Conservation (phyloP, 2,888 invertebrate genomes). For the Catocala fraxini region DNA sequence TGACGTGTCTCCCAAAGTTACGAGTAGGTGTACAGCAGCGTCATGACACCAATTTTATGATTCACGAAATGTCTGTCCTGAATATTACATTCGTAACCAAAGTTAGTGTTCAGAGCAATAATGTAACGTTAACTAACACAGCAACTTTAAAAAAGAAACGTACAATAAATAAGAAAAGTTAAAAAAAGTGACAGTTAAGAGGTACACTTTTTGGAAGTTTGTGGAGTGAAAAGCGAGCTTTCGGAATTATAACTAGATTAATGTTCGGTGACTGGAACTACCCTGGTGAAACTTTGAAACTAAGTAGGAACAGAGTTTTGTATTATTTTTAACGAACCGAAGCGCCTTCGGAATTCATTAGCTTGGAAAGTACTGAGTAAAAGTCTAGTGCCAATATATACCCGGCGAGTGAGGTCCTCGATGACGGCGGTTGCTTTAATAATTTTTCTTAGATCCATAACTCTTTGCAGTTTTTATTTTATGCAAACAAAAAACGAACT, state of each 20-base stretch:
- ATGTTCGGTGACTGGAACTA: conserved; percentile 82
- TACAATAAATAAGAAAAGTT: conserved; percentile 63
- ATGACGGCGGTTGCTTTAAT: conserved; percentile 26
- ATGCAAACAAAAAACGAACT: conserved; percentile 23
- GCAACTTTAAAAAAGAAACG: conserved; percentile 56
- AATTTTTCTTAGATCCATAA: conserved; percentile 23
- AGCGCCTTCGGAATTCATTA: conserved; percentile 83
- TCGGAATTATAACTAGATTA: conserved; percentile 81
- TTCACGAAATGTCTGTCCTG: conserved; percentile 35
- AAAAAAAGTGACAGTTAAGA: conserved; percentile 64
- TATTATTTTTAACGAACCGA: conserved; percentile 81
- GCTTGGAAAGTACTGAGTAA: conserved; percentile 68
- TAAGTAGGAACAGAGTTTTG: conserved; percentile 76
- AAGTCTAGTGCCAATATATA: conserved; percentile 70
- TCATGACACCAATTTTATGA: conserved; percentile 43
- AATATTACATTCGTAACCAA: conserved; percentile 38
- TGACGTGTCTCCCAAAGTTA: conserved; percentile 30
- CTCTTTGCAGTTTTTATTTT: conserved; percentile 10
- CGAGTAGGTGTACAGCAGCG: conserved; percentile 18
- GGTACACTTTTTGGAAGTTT: conserved; percentile 66
- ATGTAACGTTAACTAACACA: conserved; percentile 53
- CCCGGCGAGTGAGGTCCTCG: conserved; percentile 24
- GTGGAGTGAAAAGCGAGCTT: conserved; percentile 62
- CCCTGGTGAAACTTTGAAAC: conserved; percentile 73
- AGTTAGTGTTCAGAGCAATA: conserved; percentile 53